Evolutionary conservation across 2,113 vertebrate species (phyloP), one percentile per base, ranked within the genome.

Genomic region (Sphyrna mokarran): DNA sequence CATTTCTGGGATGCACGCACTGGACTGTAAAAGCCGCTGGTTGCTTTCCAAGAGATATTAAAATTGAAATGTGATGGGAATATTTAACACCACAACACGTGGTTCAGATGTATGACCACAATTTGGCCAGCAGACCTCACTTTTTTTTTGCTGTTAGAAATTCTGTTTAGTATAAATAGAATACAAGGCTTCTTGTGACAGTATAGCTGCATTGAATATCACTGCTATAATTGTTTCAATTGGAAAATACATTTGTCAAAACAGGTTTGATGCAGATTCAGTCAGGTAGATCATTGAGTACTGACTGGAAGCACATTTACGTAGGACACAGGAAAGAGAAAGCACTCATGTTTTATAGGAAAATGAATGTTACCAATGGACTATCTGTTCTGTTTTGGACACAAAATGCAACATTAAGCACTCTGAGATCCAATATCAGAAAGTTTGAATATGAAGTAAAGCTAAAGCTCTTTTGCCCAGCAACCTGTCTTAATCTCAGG

Each of bases 1-100:
- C 97, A 97, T 97, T 97, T 97, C 97, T 96, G 96, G 97, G 96
- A 97, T 96, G 96, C 97, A 97, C 95, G 96, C 97, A 97, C 96
- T 96, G 97, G 97, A 97, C 96, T 97, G 96, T 96, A 72, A 83
- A 97, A 97, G 61, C 95, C 96, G 48, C 96, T 97, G 97, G 96
- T 96, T 86, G 96, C 95, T 96, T 94, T 97, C 97, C 97, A 98
- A 96, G 85, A 97, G 96, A 96, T 43, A 95, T 29, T 96, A 58
- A 85, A 96, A 96, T 96, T 95, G 95, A 97, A 96, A 95, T 0
- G 0, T 48, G 86, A 72, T 66, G 86, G 96, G 95, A 96, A 83
- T 95, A 96, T 94, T 72, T 96, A 96, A 40, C 96, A 95, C 95
- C 96, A 89, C 68, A 70, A 96, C 95, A 94, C 14, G 80, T 95